These are phyloP conservation scores for Microtus richardsoni DNA, from an alignment of 2,113 vertebrate genomes.

Conservation along the genomic window DNA sequence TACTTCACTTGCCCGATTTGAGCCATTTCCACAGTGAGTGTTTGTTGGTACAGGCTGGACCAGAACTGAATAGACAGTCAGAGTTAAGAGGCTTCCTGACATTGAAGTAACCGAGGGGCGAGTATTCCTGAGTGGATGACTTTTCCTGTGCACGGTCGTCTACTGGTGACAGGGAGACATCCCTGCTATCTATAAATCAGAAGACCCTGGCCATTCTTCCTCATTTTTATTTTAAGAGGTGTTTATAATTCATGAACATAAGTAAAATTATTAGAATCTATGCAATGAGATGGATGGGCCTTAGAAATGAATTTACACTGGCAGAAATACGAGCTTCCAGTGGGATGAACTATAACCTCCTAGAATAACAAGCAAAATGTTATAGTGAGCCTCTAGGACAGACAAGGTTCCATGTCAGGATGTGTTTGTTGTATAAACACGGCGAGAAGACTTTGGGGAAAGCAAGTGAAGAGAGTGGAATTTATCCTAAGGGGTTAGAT, in stretches of 20 bases:
- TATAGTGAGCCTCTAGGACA: neutral
- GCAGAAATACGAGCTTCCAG: neutral
- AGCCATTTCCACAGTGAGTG: slow-evolving; percentile 24
- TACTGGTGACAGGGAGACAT: slow-evolving; percentile 33
- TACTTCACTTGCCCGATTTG: slow-evolving; percentile 18
- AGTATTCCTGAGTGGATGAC: neutral
- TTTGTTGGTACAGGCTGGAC: slow-evolving; percentile 65
- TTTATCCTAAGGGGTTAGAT: neutral
- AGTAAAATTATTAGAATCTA: slow-evolving; percentile 29
- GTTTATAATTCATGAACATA: slow-evolving; percentile 47
- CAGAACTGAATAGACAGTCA: slow-evolving; percentile 56
- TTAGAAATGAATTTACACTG: slow-evolving; percentile 36
- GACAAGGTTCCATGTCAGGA: neutral
- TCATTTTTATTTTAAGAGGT: slow-evolving; percentile 57
- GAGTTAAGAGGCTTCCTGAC: slow-evolving; percentile 71
- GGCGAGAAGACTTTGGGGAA: neutral
- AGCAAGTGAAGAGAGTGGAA: neutral
- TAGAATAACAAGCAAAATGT: neutral
- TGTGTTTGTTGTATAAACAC: neutral
- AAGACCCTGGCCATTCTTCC: neutral
- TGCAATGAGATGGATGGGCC: neutral
- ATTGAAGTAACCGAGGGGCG: slow-evolving; percentile 40
- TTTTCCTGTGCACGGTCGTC: neutral
- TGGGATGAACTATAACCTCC: slow-evolving; percentile 48
- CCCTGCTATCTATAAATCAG: slow-evolving; percentile 51